Evolutionary conservation across 2,797 vertebrate species (phyloP), one percentile per base, ranked within the genome.

Genomic region (Fratercula arctica): DNA sequence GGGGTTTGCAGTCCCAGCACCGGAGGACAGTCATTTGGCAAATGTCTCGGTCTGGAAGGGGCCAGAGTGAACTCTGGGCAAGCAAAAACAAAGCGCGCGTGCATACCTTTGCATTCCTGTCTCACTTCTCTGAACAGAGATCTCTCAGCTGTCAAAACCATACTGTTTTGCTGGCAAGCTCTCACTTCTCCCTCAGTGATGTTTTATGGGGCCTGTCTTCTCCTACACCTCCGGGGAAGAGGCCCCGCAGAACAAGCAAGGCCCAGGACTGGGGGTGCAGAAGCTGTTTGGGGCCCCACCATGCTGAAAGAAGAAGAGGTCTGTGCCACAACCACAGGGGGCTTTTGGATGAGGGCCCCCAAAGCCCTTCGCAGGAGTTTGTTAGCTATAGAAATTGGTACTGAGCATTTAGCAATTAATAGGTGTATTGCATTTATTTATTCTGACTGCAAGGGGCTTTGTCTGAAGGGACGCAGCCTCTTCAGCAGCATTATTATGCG

Each of bases 41-140:
- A 68, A 16, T 12, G 39, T 33, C 37, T 77, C 1, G 0, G 60
- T 51, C 61, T 86, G 79, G 64, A 85, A 75, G n/a, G 68, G 85
- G 51, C 75, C n/a, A 1, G 56, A n/a, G 50, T 13, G 73, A 87
- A 24, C 75, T 83, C 64, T 23, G 69, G n/a, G 64, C 53, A 72
- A 8, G 73, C 51, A 50, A 39, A 91, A 83, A 3, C 64, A 35
- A 64, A 72, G 74, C 3, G 2, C 0, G 0, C 0, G 0, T 72
- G 79, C 37, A 6, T 91, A 72, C 67, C 61, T 91, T 80, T 7
- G 11, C 57, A 14, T 77, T 96, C 53, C 69, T 57, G 28, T 57
- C 87, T 93, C 1, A 0, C 63, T 45, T 25, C 83, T 78, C 83
- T 13, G 10, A 66, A 11, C 80, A 76, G 90, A 85, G 59, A 88